Base-by-base conservation (phyloP, 2,888 invertebrate genomes). In the Clunio marinus region DNA sequence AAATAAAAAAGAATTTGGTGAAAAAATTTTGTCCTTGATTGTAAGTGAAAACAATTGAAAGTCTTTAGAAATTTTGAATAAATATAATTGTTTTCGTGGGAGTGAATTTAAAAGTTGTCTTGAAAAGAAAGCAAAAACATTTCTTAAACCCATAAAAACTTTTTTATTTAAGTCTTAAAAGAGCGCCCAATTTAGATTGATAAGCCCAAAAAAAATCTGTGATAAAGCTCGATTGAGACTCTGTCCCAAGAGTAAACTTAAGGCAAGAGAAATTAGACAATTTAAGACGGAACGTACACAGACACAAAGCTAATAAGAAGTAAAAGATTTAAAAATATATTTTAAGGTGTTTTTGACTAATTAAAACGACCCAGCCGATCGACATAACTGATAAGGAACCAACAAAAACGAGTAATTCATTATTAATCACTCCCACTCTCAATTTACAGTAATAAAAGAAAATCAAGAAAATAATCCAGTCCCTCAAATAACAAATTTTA, bases 141-240 rank as follows among this genome's bases (percentile, higher is more conserved):
- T n/a, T n/a, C n/a, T n/a, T n/a, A 32, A 8, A 32, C 35, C 5
- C 35, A 32, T 32, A 32, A 5, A 32, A 8, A 45, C 45, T 10
- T 15, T 10, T 45, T 45, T 45, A 51, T 8, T 51, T 51, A 20
- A 3, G 20, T 17, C 22, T 22, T 51, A 51, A 67, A 32, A 15
- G 55, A 57, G 35, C 51, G 46, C 57, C 66, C 66, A 67, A 55
- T 65, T 65, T 51, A 51, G 51, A 51, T 46, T 55, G 17, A 66
- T 66, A 66, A 66, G 66, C 15, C 66, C 45, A 2, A 35, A 51
- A 13, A 41, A 37, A 68, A 20, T 17, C 68, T 68, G 68, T 68
- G 68, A 68, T 68, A 68, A 68, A 68, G 46, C 58, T 68, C 68
- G 58, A 68, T 68, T 68, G 57, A 68, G 68, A 68, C 68, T 68